Base-by-base conservation (phyloP, 2,113 vertebrate genomes). In the Seriola dumerili region DNA sequence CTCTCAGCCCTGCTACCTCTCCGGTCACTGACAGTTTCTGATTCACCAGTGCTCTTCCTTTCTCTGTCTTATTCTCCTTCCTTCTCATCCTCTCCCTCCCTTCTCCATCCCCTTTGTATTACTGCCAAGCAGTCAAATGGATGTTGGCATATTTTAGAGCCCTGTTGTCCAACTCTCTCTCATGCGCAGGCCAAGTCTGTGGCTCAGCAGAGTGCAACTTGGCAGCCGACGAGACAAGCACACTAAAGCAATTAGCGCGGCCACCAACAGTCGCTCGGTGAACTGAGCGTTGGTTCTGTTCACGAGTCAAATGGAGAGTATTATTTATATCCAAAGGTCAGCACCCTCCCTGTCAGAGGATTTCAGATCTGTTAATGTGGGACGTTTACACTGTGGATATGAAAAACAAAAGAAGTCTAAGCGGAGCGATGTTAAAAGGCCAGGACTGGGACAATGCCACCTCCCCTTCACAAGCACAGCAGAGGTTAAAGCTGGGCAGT, bases 221-320 rank as follows among this genome's bases (percentile, higher is more conserved):
- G 93, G 93, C 93, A 93, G 89, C 65, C 10, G 67, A 80, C 58
- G 75, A 84, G 83, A 90, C 86, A 38, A 67, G 84, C 88, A 62
- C 91, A 88, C 90, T 91, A 92, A 94, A 92, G 89, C 93, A 94
- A 93, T 93, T 94, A 93, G 91, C 80, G 32, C 32, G 85, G 85
- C 91, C 92, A 91, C 91, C 92, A 80, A 87, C 85, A 75, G 80
- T 71, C 85, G 63, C 78, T 89, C 64, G 50, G 78, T 89, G 69
- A 91, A 72, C 70, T 21, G 59, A 57, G 44, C 80, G 52, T 83
- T 72, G 52, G 67, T 77, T 91, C 80, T 79, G 73, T 83, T 81
- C 87, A 52, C 76, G 32, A 91, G 86, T 92, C 85, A 92, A 93
- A 93, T 70, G 36, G 63, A 58, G 86, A 81, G 89, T 76, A 78